Evolutionary conservation across 2,113 vertebrate species (phyloP).

Genomic region (Carassius gibelio): DNA sequence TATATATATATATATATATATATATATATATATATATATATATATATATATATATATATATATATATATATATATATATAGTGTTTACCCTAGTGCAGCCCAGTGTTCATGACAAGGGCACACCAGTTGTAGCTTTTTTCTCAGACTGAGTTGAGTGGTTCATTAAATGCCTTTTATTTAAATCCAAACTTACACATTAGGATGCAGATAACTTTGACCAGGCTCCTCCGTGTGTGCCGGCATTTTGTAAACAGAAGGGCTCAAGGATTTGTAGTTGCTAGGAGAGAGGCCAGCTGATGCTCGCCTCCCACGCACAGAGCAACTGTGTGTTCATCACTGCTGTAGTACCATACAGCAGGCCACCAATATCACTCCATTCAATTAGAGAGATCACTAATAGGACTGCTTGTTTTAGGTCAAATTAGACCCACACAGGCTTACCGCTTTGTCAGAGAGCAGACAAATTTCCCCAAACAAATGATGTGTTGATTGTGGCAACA

Average conservation of each 20-base stretch:
- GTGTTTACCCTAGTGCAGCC: not conserved
- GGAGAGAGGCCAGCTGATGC: slow-evolving; percentile 55
- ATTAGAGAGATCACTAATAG: slow-evolving; percentile 24
- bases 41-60: no score
- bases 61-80: no score
- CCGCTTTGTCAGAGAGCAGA: slow-evolving; percentile 7
- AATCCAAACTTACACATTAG: slow-evolving; percentile 25
- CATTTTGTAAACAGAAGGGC: slow-evolving; percentile 48
- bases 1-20: no score
- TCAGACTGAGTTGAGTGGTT: slow-evolving; percentile 8
- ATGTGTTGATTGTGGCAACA: slow-evolving; percentile 31
- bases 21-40: no score
- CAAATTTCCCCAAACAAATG: slow-evolving; percentile 22
- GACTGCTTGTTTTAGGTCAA: not conserved
- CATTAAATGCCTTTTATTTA: slow-evolving; percentile 40
- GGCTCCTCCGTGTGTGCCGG: slow-evolving; percentile 48
- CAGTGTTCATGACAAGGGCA: not conserved
- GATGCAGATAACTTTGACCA: slow-evolving; percentile 39
- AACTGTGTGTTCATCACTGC: slow-evolving; percentile 44
- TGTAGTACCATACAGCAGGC: slow-evolving; percentile 22
- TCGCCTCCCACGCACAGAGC: slow-evolving; percentile 52
- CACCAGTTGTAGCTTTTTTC: not conserved
- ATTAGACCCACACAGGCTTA: slow-evolving; percentile 14
- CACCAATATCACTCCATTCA: slow-evolving; percentile 28
- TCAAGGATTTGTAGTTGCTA: slow-evolving; percentile 57